Evolutionary conservation across 2,888 invertebrate genomes (phyloP), one percentile per base, ranked within the genome.

Genomic region (Subacronicta megacephala): DNA sequence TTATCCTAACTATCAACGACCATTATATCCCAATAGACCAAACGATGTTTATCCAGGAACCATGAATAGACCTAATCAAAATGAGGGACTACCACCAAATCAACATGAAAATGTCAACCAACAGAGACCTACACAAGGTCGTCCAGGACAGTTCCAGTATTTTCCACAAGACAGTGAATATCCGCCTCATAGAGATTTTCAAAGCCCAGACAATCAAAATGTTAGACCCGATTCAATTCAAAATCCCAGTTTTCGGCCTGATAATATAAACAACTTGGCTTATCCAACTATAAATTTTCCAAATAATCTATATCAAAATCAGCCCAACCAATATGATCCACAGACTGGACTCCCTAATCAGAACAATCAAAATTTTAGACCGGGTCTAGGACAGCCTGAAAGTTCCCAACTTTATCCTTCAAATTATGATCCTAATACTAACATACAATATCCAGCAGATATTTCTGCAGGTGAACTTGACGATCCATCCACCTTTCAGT

Each of bases 281-380:
- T 15, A 61, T 18, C 36, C 66, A 0, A 43, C 47, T 38, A 10
- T 47, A 23, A 1, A 58, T 15, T 63, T 61, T 35, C 73, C 71
- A 18, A 41, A 37, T 33, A 13, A 23, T 7, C 38, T 20, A n/a
- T 45, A 45, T 40, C 33, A 37, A 40, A 45, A 63, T 47, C 64
- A 15, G 23, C 51, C 51, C 7, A 57, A 67, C 37, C 71, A 73
- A 52, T 74, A 66, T 44, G 41, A 51, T 7, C 46, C 61, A 26
- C 40, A 47, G 31, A 43, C 18, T 3, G 49, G 20, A 43, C 2
- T 16, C 16, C 50, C 20, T n/a, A 51, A 58, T 53, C 52, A 46
- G 33, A 42, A 46, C 12, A 51, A 31, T 46, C n/a, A 40, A 33
- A 42, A 49, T 23, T 36, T 26, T 16, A 29, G 17, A 29, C 71